Evolutionary conservation across 2,113 vertebrate species (phyloP).

Genomic region (Coregonus clupeaformis): DNA sequence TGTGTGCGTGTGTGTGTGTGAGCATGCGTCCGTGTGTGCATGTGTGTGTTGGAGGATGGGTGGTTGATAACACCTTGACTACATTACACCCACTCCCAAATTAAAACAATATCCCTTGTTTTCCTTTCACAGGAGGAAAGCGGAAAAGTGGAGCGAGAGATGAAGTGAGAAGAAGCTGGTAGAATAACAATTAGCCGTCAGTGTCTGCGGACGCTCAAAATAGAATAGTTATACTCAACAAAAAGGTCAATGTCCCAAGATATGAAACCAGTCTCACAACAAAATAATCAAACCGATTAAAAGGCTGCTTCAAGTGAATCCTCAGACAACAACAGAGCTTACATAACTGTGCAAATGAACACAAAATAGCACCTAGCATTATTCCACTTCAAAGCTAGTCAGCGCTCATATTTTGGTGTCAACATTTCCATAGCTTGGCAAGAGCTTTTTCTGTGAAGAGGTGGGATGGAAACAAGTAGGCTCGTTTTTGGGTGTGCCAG

Average conservation of each 20-base stretch:
- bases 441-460: too few species aligned
- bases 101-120: conserved; percentile 41
- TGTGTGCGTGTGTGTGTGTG: neutral
- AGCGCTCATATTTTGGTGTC: too few species aligned
- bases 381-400: neutral
- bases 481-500: too few species aligned
- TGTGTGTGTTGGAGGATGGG: conserved; percentile 14
- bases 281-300: conserved; percentile 27
- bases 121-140: conserved; percentile 5
- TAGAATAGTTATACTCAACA: conserved; percentile 30
- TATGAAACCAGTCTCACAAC: conserved; percentile 15
- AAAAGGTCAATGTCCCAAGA: conserved; percentile 20
- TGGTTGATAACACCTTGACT: conserved; percentile 15
- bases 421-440: too few species aligned
- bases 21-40: too few species aligned
- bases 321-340: too few species aligned
- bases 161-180: conserved; percentile 15
- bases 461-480: too few species aligned
- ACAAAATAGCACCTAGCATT: conserved; percentile 3
- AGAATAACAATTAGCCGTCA: conserved; percentile 23
- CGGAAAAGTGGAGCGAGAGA: neutral
- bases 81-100: conserved; percentile 11
- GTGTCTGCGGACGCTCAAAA: conserved; percentile 31
- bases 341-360: conserved; percentile 8
- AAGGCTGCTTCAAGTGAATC: conserved; percentile 17